Base-by-base conservation (phyloP, 2,797 vertebrate genomes). In the Etheostoma perlongum region DNA sequence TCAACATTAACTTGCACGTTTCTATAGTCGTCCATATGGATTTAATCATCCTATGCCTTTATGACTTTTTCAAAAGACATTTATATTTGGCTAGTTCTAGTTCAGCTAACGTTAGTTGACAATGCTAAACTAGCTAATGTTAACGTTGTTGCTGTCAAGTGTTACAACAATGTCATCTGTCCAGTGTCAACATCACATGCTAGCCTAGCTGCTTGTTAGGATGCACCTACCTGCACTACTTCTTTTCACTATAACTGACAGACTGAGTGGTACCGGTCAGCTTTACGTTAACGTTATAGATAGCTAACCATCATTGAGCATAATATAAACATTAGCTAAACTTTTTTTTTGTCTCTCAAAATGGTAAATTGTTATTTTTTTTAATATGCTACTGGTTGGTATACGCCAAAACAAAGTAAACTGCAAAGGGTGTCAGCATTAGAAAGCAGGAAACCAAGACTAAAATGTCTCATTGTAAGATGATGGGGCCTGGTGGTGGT, bases 1-100 rank as follows among this genome's bases (percentile, higher is more conserved):
- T 11, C 12, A 81, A 5, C 21, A 52, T 4, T 8, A 30, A 25
- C 12, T 0, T n/a, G 2, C 1, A 49, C 5, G 12, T 36, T 21
- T 0, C 4, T 15, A 12, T 3, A 2, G 19, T 23, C 3, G 15
- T 18, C 8, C 3, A 0, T 1, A 25, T 4, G 0, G 1, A 6
- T 19, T 36, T 13, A 49, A 14, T 33, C 3, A 49, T 13, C 3
- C 2, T 0, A 0, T 16, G 13, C 1, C 2, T 14, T 15, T 15
- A 12, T 46, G 0, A 4, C 8, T 6, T 27, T 5, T 2, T 1
- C 5, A 9, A 11, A 33, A 18, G 2, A 6, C 13, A 5, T 44
- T 40, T 40, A 40, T 4, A 11, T 21, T 3, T 19, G 1, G 6
- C 21, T 46, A 65, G 1, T 53, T 61, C 2, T 21, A 33, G 46